Percentiles rank a stretch among this genome's conserved stretches.
These are phyloP conservation scores for Scaptomyza flava DNA, from an alignment of 2,888 invertebrate genomes.

Conservation along the genomic window DNA sequence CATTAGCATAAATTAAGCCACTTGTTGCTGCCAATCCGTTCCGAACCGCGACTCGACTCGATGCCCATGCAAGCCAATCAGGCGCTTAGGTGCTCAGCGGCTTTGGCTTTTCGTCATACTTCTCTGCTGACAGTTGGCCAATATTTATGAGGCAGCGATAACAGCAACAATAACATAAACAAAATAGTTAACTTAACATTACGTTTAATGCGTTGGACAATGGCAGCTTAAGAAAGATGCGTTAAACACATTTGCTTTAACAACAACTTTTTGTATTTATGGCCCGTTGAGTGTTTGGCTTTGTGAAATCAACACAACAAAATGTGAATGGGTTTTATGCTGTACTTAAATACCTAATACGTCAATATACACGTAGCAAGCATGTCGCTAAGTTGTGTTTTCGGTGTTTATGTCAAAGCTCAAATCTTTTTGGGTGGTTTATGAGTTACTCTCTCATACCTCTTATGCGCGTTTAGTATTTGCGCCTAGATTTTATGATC, in stretches of 20 bases:
- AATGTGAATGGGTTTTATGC: constrained; percentile 78
- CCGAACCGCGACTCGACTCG: constrained; percentile 37
- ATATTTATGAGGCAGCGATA: constrained; percentile 58
- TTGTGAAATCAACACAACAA: constrained; percentile 64
- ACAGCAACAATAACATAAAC: constrained; percentile 32
- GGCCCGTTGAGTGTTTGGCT: constrained; percentile 48
- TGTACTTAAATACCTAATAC: constrained; percentile 55
- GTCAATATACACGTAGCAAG: constrained; percentile 37
- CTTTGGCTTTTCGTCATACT: constrained; percentile 54
- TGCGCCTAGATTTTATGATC: constrained; percentile 54
- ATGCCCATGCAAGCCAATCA: constrained; percentile 68
- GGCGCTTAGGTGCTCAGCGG: constrained; percentile 17
- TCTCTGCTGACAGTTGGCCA: constrained; percentile 65
- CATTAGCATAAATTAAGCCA: constrained; percentile 78
- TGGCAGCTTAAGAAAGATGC: constrained; percentile 61
- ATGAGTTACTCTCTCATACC: constrained; percentile 37
- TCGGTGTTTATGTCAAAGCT: constrained; percentile 9
- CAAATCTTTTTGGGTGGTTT: constrained; percentile 71
- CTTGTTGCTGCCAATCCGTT: constrained; percentile 53
- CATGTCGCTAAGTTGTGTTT: constrained; percentile 12
- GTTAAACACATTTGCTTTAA: constrained; percentile 67
- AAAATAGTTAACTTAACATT: constrained; percentile 31
- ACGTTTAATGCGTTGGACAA: constrained; percentile 47
- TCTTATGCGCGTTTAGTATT: constrained; percentile 9
- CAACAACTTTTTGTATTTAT: constrained; percentile 55